phyloP scores from a whole-genome alignment of 2,113 vertebrate species.

The Pteropus alecto region DNA sequence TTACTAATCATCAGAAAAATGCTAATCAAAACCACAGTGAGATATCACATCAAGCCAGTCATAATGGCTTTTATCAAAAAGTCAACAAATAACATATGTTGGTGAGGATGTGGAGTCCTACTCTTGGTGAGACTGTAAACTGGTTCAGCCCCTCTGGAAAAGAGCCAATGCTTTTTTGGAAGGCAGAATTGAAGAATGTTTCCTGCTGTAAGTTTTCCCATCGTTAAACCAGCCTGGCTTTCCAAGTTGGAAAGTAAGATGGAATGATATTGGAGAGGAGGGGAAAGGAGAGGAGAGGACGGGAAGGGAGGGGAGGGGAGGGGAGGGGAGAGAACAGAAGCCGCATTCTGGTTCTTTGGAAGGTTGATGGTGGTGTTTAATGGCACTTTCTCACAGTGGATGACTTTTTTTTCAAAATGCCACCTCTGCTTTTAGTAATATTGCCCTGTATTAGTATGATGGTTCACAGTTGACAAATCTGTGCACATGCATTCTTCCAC shows the following conservation, averaged over 20 bases:
- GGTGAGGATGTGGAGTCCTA: too few relatives aligned
- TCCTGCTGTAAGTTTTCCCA: neutral
- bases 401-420: neutral
- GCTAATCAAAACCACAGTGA: too few relatives aligned
- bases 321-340: too few relatives aligned
- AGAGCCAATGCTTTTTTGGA: neutral
- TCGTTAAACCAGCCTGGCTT: neutral
- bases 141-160: too few relatives aligned
- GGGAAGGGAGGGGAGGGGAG: too few relatives aligned
- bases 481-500: neutral
- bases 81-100: too few relatives aligned
- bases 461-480: neutral
- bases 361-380: neutral
- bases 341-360: neutral
- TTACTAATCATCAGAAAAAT: too few relatives aligned
- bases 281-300: too few relatives aligned
- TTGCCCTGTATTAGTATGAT: neutral
- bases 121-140: too few relatives aligned
- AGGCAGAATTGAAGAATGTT: neutral
- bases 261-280: neutral
- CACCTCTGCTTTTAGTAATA: neutral
- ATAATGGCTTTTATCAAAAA: too few relatives aligned
- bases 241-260: neutral
- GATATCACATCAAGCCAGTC: too few relatives aligned
- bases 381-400: neutral